Base-by-base conservation (phyloP, 2,113 vertebrate species). In the Ranitomeya imitator region DNA sequence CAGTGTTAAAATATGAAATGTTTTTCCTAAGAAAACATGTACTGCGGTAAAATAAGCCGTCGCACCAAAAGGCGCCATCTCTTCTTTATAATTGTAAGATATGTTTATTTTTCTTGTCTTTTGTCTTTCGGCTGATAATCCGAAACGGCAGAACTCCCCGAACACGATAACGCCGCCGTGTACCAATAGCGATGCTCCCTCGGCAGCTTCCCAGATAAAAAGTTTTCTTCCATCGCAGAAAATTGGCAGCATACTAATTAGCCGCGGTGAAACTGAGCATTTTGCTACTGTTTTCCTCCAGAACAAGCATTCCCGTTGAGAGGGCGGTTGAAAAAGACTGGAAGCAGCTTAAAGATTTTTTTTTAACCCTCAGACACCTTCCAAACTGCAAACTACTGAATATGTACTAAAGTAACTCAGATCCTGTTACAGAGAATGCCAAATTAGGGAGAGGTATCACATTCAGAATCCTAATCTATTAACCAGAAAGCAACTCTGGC, bases 1-100 rank as follows among this genome's bases (percentile, higher is more conserved):
- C 23, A 31, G 77, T 86, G 60, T 37, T 86, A 61, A 85, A 77
- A 86, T 65, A 79, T 86, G 54, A 79, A 79, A 78, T 11, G n/a
- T 61, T n/a, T 69, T 7, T 12, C 37, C 76, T 79, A 57, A 80
- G 51, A 80, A 80, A 45, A 52, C 60, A 19, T 55, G 77, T 55
- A 11, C 16, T 37, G 54, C 79, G 23, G 65, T 26, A 57, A 21
- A 69, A 73, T 7, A 45, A 81, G 26, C 12, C 6, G 1, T 11
- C 31, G 51, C 23, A 79, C 21, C 16, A 21, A 19, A 60, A 45
- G 55, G 76, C 60, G 15, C 11, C 57, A 65, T 51, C 10, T 52
- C 63, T 13, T 83, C 61, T 69, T 67, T 67, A 83, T 51, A 67
- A 16, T 23, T 15, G 61, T n/a, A 67, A 52, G 60, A 83, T 52